Evolutionary conservation across 2,113 vertebrate species (phyloP), one percentile per base, ranked within the genome.

Genomic region (Mesitornis unicolor): DNA sequence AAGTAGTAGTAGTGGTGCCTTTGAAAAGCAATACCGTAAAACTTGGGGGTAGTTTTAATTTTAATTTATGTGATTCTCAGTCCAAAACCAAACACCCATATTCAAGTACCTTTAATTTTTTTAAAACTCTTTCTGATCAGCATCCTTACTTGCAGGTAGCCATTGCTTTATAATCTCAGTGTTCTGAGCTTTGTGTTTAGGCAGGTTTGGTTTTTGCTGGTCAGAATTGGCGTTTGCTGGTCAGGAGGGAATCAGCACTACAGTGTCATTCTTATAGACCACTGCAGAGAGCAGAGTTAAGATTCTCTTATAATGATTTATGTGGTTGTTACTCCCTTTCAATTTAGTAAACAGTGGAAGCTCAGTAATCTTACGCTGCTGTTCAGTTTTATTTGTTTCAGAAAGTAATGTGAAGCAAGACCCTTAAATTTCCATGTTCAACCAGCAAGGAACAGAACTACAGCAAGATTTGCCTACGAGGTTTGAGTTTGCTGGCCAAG

Each of bases 121-220:
- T 61, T 1, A 20, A 11, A 47, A 10, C 4, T 29, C 3, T 64
- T 69, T 50, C 38, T 75, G 60, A 68, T 28, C 24, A 47, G 43
- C 14, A 50, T 5, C 29, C 73, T 35, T 21, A 9, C 35, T 48
- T 82, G n/a, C 61, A 77, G 70, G 20, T 16, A 22, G 63, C 11
- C 61, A 31, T 54, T 35, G 16, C 60, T 64, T 6, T 21, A 29
- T 9, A 9, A 4, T 4, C 61, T 61, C 0, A 0, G 36, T 13
- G 7, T 31, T 38, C 47, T 38, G 29, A 91, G 33, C 3, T 2
- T 2, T 33, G 40, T 28, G 56, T 13, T 65, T 12, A 11, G 54
- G 40, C 47, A 68, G 47, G 56, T 35, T 54, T 57, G 56, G 42
- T 35, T 70, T 13, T 6, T 35, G 11, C n/a, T 11, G 40, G 24